These are phyloP conservation scores for Chaetodon auriga DNA, from an alignment of 2,113 vertebrate genomes.

Conservation along the genomic window DNA sequence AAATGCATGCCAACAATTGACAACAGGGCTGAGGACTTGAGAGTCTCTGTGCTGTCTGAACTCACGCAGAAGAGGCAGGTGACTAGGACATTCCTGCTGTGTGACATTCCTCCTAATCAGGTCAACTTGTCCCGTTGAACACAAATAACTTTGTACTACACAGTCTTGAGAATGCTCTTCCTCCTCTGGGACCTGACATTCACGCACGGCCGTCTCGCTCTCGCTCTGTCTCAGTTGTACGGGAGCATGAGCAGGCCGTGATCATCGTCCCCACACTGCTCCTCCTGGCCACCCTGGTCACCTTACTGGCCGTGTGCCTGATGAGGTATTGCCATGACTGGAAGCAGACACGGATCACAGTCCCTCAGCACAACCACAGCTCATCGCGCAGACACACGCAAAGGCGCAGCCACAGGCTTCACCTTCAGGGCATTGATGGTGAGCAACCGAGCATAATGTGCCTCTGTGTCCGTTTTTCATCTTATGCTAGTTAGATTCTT, in stretches of 20 bases:
- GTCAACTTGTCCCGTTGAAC: background rate
- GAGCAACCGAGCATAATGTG: background rate
- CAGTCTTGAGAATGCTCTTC: background rate
- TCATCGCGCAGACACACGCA: conserved; percentile 16
- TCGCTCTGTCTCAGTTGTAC: conserved; percentile 57
- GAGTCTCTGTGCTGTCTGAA: background rate
- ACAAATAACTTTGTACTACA: too few relatives aligned
- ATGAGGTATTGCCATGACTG: conserved; percentile 21
- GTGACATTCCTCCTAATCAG: background rate
- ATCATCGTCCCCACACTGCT: conserved; percentile 82
- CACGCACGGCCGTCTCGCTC: background rate
- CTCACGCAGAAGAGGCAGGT: background rate
- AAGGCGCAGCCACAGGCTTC: conserved; percentile 34
- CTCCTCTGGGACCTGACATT: background rate
- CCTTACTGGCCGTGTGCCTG: conserved; percentile 47
- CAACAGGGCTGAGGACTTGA: background rate
- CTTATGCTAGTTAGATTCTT: background rate
- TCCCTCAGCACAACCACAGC: background rate
- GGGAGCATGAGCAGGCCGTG: conserved; percentile 67
- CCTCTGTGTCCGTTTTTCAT: background rate
- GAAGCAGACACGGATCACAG: background rate
- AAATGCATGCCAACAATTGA: background rate
- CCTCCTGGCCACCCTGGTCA: conserved; percentile 48
- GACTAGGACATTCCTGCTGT: background rate
- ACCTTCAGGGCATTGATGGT: conserved; percentile 83